Base-by-base conservation (phyloP, 2,888 invertebrate genomes). In the Gisinianus flammeolus region DNA sequence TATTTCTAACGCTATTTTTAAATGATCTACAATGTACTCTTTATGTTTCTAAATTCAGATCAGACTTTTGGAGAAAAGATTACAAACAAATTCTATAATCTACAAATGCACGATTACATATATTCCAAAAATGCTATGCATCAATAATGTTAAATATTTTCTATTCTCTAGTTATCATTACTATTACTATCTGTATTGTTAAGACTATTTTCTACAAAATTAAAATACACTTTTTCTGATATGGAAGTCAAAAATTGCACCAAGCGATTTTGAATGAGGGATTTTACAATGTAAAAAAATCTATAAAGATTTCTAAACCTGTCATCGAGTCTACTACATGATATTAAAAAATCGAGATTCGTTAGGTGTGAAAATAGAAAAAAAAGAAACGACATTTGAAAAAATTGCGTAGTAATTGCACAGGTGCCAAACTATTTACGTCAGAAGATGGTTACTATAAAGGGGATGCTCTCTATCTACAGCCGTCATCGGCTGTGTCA, bases 391-490 rank as follows among this genome's bases (percentile, higher is more conserved):
- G 19, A 44, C 2, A 44, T 16, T 44, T 2, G 19, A 4, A 4
- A 44, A 2, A 44, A 12, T 12, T 44, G 44, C 6, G 26, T 58
- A 24, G 58, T 58, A 24, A 58, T 58, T 58, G 1, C 6, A 26
- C 58, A 22, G 1, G 6, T 10, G 8, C 22, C 22, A 58, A 58
- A 58, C 16, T 58, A 58, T 58, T n/a, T 83, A 85, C 33, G 84
- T 85, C 30, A 85, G 70, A 44, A 85, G 81, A 79, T 85, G 85
- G 76, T 85, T 85, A 77, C 84, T 84, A 77, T 85, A 85, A 19
- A 85, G 78, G n/a, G 85, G 85, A 83, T 85, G 85, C 68, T 85
- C 84, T 67, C 85, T 78, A 73, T 85, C 85, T 6, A 81, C 83
- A 24, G 82, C 79, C 4, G 80, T 81, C 10, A 81, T 77, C n/a